Evolutionary conservation across 1,140 invertebrate species (phyloP), one percentile per base, ranked within the genome.

Genomic region (Penaeus chinensis): DNA sequence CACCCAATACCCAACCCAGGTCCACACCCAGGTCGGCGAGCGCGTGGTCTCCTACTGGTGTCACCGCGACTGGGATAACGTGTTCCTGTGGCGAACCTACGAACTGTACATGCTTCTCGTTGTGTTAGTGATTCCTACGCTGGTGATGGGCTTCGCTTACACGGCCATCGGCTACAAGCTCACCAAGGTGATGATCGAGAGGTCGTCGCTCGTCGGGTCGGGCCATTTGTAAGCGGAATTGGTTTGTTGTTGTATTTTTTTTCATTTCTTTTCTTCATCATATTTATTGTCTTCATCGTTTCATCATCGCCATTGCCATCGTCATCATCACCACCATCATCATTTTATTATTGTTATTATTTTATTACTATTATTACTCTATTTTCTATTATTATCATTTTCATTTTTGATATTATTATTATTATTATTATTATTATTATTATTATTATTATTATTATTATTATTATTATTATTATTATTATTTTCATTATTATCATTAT

Each of bases 121-220:
- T 10, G 94, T 96, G 20, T 92, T 96, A 1, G 91, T 95, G 0
- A 90, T 95, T 0, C 95, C 95, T 0, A 92, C 95, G 3, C 91
- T 91, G 37, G 93, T 96, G 62, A 96, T 96, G 95, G 93, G 92
- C 5, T 94, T 94, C 87, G 94, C 95, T 71, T 96, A 96, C 90
- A 92, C 93, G 3, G 92, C 93, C 85, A 96, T 96, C 37, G 82
- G 83, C 0, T 81, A 82, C 63, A 86, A 89, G 19, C 83, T 89
- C 20, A 81, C 85, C 22, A 87, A 81, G 24, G 85, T 87, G 10
- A 81, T 87, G 65, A 74, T 87, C n/a, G 85, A 87, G 42, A 47
- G 85, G 4, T 76, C 79, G 0, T 76, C 85, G 0, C 63, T 87
- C 11, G 66, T 87, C 27, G 78, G 77, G 22, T 81, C 85, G 7